These are phyloP conservation scores for Oscheius onirici DNA, from an alignment of 2,888 invertebrate species.

Conservation along the genomic window DNA sequence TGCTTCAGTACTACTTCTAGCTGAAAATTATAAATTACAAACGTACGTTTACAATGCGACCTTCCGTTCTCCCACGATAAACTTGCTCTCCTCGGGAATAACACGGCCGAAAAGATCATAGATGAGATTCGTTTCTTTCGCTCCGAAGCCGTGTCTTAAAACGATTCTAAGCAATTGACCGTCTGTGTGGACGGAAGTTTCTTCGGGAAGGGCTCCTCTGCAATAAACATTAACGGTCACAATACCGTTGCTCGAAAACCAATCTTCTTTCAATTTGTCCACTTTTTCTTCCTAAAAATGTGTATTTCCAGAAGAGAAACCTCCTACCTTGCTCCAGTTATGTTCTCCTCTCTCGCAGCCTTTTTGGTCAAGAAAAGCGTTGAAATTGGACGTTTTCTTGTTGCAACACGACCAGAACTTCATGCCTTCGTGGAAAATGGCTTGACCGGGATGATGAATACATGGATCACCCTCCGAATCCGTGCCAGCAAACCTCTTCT, in stretches of 20 bases:
- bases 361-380: constrained; percentile 87
- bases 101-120: constrained; percentile 69
- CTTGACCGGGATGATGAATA: constrained; percentile 57
- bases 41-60: constrained; percentile 13
- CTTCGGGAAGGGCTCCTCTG: constrained; percentile 81
- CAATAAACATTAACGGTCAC: constrained; percentile 69
- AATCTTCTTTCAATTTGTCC: constrained; percentile 67
- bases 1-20: constrained; percentile 67
- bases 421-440: constrained; percentile 65
- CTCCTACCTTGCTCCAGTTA: constrained; percentile 81
- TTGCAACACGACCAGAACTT: constrained; percentile 81
- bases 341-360: constrained; percentile 89
- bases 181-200: constrained; percentile 83
- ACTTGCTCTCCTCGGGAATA: constrained; percentile 56
- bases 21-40: constrained; percentile 28
- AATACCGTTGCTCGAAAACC: constrained; percentile 64
- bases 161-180: constrained; percentile 77
- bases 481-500: constrained; percentile 29
- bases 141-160: constrained; percentile 65
- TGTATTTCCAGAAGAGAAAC: not conserved
- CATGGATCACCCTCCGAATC: constrained; percentile 37
- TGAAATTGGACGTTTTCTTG: constrained; percentile 90
- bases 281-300: constrained; percentile 66
- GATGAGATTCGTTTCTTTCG: constrained; percentile 50
- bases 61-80: constrained; percentile 65